phyloP scores from a whole-genome alignment of 2,113 vertebrate genomes.

The Trogon surrucura region DNA sequence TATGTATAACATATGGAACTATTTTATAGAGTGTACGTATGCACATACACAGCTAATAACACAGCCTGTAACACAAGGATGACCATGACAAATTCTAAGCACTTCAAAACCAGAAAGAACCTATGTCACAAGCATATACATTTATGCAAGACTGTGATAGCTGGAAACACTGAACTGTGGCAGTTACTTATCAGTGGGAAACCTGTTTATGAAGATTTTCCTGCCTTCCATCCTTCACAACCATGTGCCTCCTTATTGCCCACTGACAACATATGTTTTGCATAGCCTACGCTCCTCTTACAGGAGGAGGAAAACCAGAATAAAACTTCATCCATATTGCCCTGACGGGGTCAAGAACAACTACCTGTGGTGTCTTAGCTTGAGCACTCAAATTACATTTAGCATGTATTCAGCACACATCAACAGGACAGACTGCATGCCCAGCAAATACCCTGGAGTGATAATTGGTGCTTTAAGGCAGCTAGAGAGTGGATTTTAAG shows the following conservation, averaged over 20 bases:
- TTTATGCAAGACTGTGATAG: not conserved
- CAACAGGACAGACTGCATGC: not conserved
- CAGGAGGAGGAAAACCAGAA: not conserved
- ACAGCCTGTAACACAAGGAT: not conserved
- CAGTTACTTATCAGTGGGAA: not conserved
- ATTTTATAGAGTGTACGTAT: not conserved
- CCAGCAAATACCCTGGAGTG: rapidly evolving
- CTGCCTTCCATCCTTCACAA: not conserved
- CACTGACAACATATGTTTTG: rapidly evolving
- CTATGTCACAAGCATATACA: not conserved
- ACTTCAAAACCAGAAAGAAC: not conserved
- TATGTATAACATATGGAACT: not conserved
- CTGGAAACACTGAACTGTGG: not conserved
- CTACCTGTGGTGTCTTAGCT: not conserved
- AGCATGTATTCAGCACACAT: not conserved
- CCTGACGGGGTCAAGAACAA: not conserved
- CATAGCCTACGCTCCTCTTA: not conserved
- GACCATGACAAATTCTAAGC: not conserved
- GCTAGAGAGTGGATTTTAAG: not conserved
- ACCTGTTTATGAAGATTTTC: not conserved
- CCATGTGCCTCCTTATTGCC: rapidly evolving
- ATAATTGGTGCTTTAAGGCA: not conserved
- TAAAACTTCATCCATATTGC: not conserved
- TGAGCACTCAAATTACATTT: rapidly evolving
- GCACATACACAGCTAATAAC: not conserved